Evolutionary conservation across 2,888 invertebrate species (phyloP).

Genomic region (Drosophila kanekoi): DNA sequence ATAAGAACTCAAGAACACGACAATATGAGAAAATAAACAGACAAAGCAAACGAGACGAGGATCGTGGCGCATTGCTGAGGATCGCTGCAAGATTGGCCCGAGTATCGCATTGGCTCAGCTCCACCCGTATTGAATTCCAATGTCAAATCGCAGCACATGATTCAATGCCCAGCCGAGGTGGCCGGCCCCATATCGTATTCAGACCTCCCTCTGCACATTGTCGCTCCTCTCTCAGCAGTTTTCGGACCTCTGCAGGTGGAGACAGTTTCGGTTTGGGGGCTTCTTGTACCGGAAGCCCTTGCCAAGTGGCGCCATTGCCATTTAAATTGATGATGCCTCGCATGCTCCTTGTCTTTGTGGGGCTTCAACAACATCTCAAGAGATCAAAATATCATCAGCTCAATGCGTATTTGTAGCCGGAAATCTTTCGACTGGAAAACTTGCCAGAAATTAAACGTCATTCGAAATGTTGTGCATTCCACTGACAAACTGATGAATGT

Average conservation of each 20-base stretch:
- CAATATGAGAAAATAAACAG: not conserved
- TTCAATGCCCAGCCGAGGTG: conserved; percentile 68
- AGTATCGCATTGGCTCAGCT: conserved; percentile 45
- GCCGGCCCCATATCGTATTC: conserved; percentile 58
- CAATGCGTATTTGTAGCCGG: conserved; percentile 10
- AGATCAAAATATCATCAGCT: conserved; percentile 24
- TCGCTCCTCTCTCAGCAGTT: not conserved
- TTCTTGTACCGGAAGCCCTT: conserved; percentile 52
- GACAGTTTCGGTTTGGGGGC: conserved; percentile 38
- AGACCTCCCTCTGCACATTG: conserved; percentile 12
- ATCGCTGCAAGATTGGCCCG: conserved; percentile 35
- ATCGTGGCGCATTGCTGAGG: conserved; percentile 39
- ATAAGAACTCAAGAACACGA: conserved; percentile 11
- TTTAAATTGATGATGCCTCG: conserved; percentile 29
- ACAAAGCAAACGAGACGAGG: conserved; percentile 12
- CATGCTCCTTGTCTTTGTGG: conserved; percentile 16
- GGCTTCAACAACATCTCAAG: conserved; percentile 36
- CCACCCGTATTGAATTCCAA: conserved; percentile 78
- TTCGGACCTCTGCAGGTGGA: conserved; percentile 50
- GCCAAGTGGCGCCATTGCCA: conserved; percentile 50
- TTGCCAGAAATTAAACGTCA: not conserved
- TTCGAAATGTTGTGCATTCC: too few species aligned
- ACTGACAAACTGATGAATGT: too few species aligned
- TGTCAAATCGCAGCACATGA: conserved; percentile 76
- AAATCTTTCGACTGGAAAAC: conserved; percentile 12